These are phyloP conservation scores for Alcedo quadribrachys DNA, from an alignment of 2,797 vertebrate species.

Conservation along the genomic window DNA sequence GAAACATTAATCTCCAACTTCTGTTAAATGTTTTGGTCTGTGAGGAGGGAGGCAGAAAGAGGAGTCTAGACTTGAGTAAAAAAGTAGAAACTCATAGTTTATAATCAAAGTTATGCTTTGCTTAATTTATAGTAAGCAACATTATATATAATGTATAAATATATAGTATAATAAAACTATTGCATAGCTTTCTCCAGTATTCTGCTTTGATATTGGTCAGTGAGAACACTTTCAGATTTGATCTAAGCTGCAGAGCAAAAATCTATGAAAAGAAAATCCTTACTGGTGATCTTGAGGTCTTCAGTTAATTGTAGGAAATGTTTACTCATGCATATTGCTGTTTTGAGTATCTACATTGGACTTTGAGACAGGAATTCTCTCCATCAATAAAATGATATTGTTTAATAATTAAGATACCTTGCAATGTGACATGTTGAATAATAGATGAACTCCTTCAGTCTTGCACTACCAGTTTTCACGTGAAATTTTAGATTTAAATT, in stretches of 20 bases:
- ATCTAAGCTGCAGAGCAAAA: neutral
- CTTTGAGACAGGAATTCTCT: conserved; percentile 34
- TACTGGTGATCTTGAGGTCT: neutral
- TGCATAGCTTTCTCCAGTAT: neutral
- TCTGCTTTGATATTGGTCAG: neutral
- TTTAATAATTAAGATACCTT: conserved; percentile 61
- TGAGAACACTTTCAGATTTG: neutral
- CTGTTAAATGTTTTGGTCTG: neutral
- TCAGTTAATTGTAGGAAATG: conserved; percentile 43
- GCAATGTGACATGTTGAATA: conserved; percentile 50
- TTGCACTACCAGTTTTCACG: neutral
- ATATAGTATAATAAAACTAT: no score
- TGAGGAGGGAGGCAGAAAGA: neutral
- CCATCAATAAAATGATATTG: neutral
- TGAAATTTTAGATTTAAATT: neutral
- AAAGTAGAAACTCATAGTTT: neutral
- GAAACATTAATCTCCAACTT: neutral
- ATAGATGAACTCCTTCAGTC: neutral
- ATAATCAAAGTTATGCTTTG: neutral
- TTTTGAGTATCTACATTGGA: conserved; percentile 44
- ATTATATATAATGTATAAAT: no score
- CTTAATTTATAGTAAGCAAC: neutral
- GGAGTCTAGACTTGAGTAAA: neutral
- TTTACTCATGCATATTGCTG: conserved; percentile 54
- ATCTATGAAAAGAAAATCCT: neutral